Evolutionary conservation across 1,140 invertebrate species (phyloP).

Genomic region (Cydia strobilella): DNA sequence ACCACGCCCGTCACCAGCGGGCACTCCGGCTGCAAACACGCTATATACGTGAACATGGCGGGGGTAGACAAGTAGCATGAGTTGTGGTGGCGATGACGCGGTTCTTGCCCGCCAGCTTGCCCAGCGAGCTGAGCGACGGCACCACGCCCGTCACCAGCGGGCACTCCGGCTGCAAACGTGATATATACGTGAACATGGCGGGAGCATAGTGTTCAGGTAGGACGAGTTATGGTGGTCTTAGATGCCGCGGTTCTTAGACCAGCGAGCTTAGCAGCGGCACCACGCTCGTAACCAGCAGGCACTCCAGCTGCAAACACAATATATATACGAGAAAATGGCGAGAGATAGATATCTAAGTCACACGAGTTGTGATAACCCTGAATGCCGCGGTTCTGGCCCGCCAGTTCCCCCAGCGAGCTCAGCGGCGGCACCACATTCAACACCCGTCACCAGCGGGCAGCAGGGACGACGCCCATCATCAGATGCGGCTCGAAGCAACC

Average conservation of each 20-base stretch:
- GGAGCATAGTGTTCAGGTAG: too few species aligned
- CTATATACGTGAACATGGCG: background rate
- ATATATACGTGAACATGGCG: background rate
- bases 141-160: too few species aligned
- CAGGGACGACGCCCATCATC: background rate
- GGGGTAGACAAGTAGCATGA: background rate
- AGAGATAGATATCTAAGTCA: slow-evolving; percentile 97
- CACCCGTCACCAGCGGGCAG: slow-evolving; percentile 88
- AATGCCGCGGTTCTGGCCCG: slow-evolving; percentile 91
- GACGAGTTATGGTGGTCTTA: too few species aligned
- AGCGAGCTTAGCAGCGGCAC: too few species aligned
- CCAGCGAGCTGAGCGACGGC: too few species aligned
- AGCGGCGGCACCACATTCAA: slow-evolving; percentile 90
- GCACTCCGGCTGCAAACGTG: too few species aligned
- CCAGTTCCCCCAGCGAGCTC: slow-evolving; percentile 74
- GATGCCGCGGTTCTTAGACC: too few species aligned
- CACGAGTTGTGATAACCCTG: slow-evolving; percentile 99
- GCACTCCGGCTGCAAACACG: slow-evolving; percentile 82
- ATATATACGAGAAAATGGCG: slow-evolving; percentile 94
- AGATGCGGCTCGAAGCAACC: background rate
- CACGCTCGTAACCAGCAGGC: too few species aligned
- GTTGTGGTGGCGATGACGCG: background rate
- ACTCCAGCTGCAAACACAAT: too few species aligned
- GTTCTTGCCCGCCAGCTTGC: too few species aligned
- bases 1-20: slow-evolving; percentile 89